A percentile compares a stretch with the other conserved stretches of the same genome.
These are phyloP conservation scores for Macrobrachium nipponense DNA, from an alignment of 1,140 invertebrate species.

Conservation along the genomic window DNA sequence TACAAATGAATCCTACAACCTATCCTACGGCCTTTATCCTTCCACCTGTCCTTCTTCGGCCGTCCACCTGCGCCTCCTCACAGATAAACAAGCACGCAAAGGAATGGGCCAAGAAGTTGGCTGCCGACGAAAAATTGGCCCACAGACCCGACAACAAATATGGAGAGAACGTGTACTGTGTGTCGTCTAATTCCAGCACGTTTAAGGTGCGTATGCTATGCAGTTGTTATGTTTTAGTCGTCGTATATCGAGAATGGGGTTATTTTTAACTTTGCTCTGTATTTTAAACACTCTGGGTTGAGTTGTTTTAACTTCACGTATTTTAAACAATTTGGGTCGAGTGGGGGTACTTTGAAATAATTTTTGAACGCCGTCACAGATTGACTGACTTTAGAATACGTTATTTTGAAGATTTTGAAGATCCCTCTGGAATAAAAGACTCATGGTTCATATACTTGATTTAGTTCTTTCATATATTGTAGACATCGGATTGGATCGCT, in stretches of 20 bases:
- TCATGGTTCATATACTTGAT: too few relatives aligned
- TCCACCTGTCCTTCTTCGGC: background rate
- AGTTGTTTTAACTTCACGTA: too few relatives aligned
- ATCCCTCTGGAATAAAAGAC: too few relatives aligned
- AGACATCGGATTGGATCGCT: too few relatives aligned
- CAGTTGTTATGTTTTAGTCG: background rate
- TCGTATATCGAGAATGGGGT: background rate
- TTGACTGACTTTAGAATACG: too few relatives aligned
- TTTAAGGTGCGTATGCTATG: slow-evolving; percentile 30
- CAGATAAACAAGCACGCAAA: slow-evolving; percentile 79
- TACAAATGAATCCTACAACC: too few relatives aligned
- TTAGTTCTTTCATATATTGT: too few relatives aligned
- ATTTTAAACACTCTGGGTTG: too few relatives aligned
- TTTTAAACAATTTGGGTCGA: background rate
- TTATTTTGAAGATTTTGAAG: too few relatives aligned
- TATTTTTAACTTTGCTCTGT: too few relatives aligned
- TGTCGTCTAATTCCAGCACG: slow-evolving; percentile 65
- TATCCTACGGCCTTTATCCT: background rate
- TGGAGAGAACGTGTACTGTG: slow-evolving; percentile 83
- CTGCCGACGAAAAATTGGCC: slow-evolving; percentile 76
- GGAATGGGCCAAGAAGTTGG: slow-evolving; percentile 84
- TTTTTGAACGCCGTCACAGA: too few relatives aligned
- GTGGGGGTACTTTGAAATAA: too few relatives aligned
- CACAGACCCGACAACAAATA: slow-evolving; percentile 77
- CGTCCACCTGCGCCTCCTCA: slow-evolving; percentile 17